Evolutionary conservation across 2,888 invertebrate genomes (phyloP), one percentile per base, ranked within the genome.

Genomic region (Argyresthia goedartella): DNA sequence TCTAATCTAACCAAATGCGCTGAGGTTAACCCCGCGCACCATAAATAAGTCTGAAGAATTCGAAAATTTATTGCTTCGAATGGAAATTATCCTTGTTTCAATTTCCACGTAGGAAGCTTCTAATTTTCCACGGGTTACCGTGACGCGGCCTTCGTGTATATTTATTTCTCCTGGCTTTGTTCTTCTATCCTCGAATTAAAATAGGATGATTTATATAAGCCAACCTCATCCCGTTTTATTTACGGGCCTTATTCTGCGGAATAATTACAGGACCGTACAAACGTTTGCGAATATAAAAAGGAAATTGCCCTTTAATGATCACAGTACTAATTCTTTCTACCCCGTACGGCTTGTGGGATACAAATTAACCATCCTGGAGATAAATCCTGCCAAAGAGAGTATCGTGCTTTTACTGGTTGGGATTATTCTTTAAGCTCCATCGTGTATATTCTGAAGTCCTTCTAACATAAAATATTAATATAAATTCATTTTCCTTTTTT

Each of bases 151-250:
- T 25, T 33, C 60, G 58, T 66, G 66, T 76, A 68, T 79, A 81
- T 85, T 81, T 82, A 81, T 82, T 81, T 79, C 69, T 62, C 67
- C 66, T n/a, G 67, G 81, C 77, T 80, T 84, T 81, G 81, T 82
- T 81, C 81, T 81, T 81, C 76, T 81, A 81, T 80, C 76, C 77
- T 70, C 76, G 80, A 82, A 81, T 81, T 81, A 84, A 77, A 68
- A 68, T 66, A 73, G 74, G 84, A 85, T 85, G 84, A 85, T 85
- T 86, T 86, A 85, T 80, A 81, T 73, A 78, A 77, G 76, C 76
- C 72, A 69, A 71, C 77, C 72, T 82, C 78, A 84, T 81, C 81
- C 85, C 71, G 68, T 58, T 81, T 84, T 82, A 84, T 86, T 86
- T 86, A 85, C 81, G 81, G 70, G 68, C 67, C 68, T 25, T n/a